A percentile compares a stretch with the other conserved stretches of the same genome.
These are phyloP conservation scores for Bombus pascuorum DNA, from an alignment of 1,140 invertebrate genomes.

Conservation along the genomic window DNA sequence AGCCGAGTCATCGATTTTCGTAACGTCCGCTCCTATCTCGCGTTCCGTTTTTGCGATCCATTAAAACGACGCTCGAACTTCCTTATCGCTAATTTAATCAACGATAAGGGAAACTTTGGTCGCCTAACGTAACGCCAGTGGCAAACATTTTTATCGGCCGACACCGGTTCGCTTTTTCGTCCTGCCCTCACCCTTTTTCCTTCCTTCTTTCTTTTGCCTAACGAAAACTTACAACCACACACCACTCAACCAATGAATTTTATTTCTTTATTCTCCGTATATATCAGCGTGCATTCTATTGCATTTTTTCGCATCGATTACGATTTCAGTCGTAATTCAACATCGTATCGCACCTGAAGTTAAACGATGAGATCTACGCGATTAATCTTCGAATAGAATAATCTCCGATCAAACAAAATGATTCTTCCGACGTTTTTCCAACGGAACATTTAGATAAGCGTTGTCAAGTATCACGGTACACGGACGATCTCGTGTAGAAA, in stretches of 20 bases:
- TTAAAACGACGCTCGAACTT: conserved; percentile 42
- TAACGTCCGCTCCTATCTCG: not conserved
- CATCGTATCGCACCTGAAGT: not conserved
- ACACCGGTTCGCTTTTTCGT: conserved; percentile 29
- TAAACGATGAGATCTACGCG: not conserved
- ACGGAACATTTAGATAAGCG: not conserved
- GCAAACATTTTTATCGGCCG: conserved; percentile 48
- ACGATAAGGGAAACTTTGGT: conserved; percentile 37
- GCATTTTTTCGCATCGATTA: not conserved
- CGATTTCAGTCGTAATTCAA: not conserved
- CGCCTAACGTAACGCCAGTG: not conserved
- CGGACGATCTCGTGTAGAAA: not conserved
- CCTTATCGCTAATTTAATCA: conserved; percentile 48
- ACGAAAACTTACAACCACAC: not conserved
- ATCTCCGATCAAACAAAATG: not conserved
- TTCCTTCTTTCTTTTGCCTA: not conserved
- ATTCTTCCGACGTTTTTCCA: not conserved
- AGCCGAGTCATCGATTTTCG: conserved; percentile 28
- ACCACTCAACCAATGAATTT: not conserved
- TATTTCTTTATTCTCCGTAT: not conserved
- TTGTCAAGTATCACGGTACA: not conserved
- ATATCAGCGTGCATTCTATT: too few relatives aligned
- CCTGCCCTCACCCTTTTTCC: not conserved
- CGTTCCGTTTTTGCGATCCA: conserved; percentile 24
- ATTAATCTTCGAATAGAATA: not conserved